Percentiles rank a stretch among this genome's conserved stretches.
Conservation (phyloP, 2,113 vertebrate genomes). For the Microcebus jonahi region DNA sequence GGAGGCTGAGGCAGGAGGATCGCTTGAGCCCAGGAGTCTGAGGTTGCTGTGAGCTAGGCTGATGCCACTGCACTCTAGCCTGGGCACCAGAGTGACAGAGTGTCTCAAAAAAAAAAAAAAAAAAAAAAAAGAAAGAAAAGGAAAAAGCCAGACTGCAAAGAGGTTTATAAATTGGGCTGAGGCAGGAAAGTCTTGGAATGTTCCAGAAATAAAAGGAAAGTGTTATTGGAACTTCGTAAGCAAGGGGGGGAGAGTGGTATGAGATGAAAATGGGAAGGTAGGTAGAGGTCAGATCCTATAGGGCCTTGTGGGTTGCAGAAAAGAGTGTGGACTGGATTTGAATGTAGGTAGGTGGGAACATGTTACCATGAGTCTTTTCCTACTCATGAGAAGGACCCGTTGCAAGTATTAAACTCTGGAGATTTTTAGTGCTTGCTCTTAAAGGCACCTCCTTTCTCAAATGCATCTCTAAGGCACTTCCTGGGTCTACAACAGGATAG, state of each 20-base stretch:
- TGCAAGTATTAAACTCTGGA: background rate
- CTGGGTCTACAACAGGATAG: background rate
- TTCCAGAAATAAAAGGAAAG: slow-evolving; percentile 33
- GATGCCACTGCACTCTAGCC: no score
- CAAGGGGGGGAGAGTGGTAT: background rate
- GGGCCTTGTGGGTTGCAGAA: background rate
- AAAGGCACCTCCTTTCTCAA: background rate
- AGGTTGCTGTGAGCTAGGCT: no score
- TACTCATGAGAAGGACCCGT: background rate
- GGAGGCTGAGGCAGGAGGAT: no score
- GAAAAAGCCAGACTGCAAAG: background rate
- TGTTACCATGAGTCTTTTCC: background rate
- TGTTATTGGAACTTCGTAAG: background rate
- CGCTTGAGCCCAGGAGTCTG: no score
- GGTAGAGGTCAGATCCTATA: background rate
- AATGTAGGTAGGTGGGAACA: background rate
- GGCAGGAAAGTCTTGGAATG: background rate
- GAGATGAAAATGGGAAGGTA: background rate
- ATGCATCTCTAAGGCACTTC: background rate
- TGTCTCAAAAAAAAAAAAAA: no score
- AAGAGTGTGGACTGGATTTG: background rate
- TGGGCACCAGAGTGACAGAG: no score
- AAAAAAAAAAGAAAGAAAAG: no score
- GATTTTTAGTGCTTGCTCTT: background rate
- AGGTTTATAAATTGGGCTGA: background rate